These are phyloP conservation scores for Melospiza melodia DNA, from an alignment of 2,113 vertebrate genomes.

Conservation along the genomic window DNA sequence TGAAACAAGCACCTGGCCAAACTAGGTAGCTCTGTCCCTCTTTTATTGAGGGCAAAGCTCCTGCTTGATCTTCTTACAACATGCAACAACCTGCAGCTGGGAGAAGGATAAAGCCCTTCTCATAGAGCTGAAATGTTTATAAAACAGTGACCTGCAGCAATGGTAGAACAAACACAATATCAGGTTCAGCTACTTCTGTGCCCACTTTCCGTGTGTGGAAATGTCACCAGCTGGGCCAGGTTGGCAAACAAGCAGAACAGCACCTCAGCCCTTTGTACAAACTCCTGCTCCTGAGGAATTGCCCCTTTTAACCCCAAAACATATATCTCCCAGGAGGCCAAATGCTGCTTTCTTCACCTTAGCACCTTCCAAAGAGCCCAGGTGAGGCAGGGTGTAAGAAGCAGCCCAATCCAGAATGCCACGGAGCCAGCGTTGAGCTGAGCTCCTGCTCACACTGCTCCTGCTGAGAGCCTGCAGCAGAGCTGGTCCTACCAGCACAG, in stretches of 20 bases:
- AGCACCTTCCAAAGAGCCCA: background rate
- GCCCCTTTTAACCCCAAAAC: background rate
- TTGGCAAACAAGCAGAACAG: background rate
- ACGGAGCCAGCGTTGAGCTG: background rate
- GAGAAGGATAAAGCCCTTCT: background rate
- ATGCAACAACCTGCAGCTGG: background rate
- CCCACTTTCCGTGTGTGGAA: background rate
- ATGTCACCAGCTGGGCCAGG: background rate
- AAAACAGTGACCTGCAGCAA: background rate
- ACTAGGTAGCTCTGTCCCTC: background rate
- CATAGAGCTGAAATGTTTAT: background rate
- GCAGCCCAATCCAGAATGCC: background rate
- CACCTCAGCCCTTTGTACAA: background rate
- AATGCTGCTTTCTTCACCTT: background rate
- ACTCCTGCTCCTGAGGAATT: background rate
- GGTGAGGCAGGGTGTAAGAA: background rate
- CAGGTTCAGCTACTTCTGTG: background rate
- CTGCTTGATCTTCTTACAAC: background rate
- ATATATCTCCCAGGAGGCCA: background rate
- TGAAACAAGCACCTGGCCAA: background rate
- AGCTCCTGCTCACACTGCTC: background rate
- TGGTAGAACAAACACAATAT: background rate
- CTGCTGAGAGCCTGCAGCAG: background rate
- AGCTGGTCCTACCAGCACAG: background rate
- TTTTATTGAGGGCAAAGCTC: background rate